phyloP scores from a whole-genome alignment of 2,888 invertebrate species.

The Acronicta alni region DNA sequence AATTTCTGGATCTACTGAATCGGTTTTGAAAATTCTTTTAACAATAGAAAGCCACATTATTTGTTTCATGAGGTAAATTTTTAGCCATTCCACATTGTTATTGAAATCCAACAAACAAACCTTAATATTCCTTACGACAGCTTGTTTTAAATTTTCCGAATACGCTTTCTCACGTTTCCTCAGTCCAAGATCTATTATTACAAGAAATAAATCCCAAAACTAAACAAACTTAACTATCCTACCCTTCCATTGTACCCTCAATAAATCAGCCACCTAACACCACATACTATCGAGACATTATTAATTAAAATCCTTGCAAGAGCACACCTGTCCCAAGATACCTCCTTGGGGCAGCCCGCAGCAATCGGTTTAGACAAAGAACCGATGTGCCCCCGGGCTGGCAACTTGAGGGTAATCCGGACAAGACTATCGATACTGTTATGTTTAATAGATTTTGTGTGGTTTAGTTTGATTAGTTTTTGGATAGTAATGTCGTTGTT shows the following conservation, averaged over 20 bases:
- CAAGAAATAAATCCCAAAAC: constrained; percentile 39
- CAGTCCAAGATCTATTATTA: constrained; percentile 24
- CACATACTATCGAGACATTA: constrained; percentile 82
- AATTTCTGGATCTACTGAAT: too few relatives aligned
- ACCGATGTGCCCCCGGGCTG: constrained; percentile 77
- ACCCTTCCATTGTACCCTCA: constrained; percentile 43
- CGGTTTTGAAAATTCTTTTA: too few relatives aligned
- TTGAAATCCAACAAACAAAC: too few relatives aligned
- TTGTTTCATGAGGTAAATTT: too few relatives aligned
- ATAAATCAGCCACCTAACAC: constrained; percentile 71
- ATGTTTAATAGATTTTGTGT: constrained; percentile 65
- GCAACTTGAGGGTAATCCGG: constrained; percentile 81
- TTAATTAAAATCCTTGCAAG: constrained; percentile 85
- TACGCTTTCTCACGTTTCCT: not conserved
- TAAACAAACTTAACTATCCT: constrained; percentile 50
- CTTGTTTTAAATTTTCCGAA: too few relatives aligned
- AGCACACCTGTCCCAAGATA: constrained; percentile 83
- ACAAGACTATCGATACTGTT: constrained; percentile 79
- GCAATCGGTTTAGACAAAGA: constrained; percentile 78
- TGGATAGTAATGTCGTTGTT: constrained; percentile 32
- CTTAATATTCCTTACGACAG: too few relatives aligned
- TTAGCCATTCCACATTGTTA: too few relatives aligned
- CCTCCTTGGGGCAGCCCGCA: constrained; percentile 47
- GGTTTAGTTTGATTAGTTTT: constrained; percentile 59
- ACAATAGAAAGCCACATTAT: too few relatives aligned